A percentile compares a stretch with the other conserved stretches of the same genome.
These are phyloP conservation scores for Macrotis lagotis DNA, from an alignment of 2,113 vertebrate species.

Conservation along the genomic window DNA sequence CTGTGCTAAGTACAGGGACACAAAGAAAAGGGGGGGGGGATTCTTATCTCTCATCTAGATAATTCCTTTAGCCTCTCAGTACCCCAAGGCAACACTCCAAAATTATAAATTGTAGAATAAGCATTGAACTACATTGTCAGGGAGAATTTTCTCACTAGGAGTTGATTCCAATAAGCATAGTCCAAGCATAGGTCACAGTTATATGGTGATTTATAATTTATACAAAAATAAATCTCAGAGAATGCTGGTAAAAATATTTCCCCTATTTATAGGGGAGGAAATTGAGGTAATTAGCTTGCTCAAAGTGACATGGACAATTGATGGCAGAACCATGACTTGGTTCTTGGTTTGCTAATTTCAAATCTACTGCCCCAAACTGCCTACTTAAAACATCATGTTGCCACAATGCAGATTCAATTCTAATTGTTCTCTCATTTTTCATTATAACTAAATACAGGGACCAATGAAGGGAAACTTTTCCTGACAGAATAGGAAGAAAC, in stretches of 20 bases:
- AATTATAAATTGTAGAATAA: neutral
- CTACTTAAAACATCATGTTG: neutral
- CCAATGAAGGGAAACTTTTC: neutral
- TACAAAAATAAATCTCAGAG: neutral
- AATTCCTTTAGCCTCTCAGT: neutral
- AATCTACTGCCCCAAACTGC: neutral
- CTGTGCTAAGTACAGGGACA: neutral
- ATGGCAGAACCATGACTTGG: neutral
- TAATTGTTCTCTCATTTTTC: neutral
- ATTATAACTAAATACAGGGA: constrained; percentile 22
- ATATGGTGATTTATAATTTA: neutral
- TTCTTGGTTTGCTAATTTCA: neutral
- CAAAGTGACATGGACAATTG: neutral
- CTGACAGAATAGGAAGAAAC: neutral
- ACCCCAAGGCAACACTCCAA: neutral
- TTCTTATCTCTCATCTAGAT: too few relatives aligned
- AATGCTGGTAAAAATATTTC: neutral
- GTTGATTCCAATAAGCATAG: neutral
- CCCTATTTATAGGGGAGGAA: neutral
- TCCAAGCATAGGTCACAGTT: neutral
- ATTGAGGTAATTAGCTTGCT: neutral
- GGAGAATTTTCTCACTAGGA: neutral
- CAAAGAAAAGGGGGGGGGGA: too few relatives aligned
- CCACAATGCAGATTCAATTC: neutral
- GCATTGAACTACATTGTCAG: neutral